Percentiles rank a stretch among this genome's conserved stretches.
Conservation (phyloP, 1,140 invertebrate genomes). For the Drosophila simulans region DNA sequence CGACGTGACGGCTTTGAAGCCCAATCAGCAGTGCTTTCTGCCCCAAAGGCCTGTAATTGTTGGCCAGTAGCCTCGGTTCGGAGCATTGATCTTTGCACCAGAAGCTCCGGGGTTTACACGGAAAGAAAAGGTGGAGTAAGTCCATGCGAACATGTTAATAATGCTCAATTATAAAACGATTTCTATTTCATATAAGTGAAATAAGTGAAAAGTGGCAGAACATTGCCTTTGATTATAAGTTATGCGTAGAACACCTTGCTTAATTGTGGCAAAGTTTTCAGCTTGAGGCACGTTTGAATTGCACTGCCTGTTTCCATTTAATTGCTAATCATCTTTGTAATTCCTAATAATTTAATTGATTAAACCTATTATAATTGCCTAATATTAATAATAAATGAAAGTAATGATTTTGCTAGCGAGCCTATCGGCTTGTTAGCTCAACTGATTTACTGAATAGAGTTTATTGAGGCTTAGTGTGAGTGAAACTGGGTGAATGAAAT, state of each 20-base stretch:
- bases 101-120: not conserved
- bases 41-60: constrained; percentile 7
- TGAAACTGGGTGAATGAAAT: no score
- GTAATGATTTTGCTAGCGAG: no score
- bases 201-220: not conserved
- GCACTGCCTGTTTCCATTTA: no score
- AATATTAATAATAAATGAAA: no score
- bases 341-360: no score
- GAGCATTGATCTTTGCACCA: constrained; percentile 6
- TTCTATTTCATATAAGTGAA: not conserved
- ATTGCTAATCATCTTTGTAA: no score
- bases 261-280: not conserved
- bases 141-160: no score
- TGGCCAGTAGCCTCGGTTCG: not conserved
- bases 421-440: no score
- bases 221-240: no score
- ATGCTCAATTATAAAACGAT: not conserved
- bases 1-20: constrained; percentile 67
- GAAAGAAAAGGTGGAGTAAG: constrained; percentile 4
- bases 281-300: not conserved
- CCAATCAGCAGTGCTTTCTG: constrained; percentile 1
- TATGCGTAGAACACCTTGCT: not conserved
- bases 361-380: no score
- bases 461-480: no score
- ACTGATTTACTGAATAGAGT: no score